These are phyloP conservation scores for Chrysocyon brachyurus DNA, from an alignment of 2,797 vertebrate genomes.

Conservation along the genomic window DNA sequence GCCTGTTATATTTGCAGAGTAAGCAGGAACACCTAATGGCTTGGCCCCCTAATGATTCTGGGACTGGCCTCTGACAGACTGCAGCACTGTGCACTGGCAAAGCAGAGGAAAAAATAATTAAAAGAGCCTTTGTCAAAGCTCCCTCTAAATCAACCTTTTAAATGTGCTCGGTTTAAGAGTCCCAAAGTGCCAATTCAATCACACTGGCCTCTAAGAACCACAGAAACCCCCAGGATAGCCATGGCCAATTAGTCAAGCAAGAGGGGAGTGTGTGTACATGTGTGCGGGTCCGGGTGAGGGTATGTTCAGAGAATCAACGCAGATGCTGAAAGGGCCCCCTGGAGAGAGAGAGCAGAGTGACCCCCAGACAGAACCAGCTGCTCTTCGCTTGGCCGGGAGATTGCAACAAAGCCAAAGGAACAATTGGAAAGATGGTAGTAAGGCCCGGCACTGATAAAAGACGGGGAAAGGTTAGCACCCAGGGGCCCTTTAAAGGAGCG, in stretches of 20 bases:
- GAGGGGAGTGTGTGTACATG: not conserved
- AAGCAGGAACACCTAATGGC: slow-evolving; percentile 71
- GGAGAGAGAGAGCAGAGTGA: slow-evolving; percentile 49
- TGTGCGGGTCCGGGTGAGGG: no score
- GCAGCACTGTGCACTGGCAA: slow-evolving; percentile 10
- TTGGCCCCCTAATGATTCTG: slow-evolving; percentile 3
- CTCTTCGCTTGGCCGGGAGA: slow-evolving; percentile 7
- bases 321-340: slow-evolving; percentile 13
- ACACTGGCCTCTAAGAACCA: slow-evolving; percentile 71
- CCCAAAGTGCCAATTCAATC: slow-evolving; percentile 69
- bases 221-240: slow-evolving; percentile 34
- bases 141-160: slow-evolving; percentile 79
- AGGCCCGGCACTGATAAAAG: not conserved
- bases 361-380: not conserved
- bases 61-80: slow-evolving; percentile 14
- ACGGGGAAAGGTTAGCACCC: not conserved
- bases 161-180: slow-evolving; percentile 74
- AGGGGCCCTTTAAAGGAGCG: not conserved
- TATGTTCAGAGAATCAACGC: not conserved
- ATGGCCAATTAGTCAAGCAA: slow-evolving; percentile 70
- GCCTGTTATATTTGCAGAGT: slow-evolving; percentile 80
- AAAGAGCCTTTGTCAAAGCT: slow-evolving; percentile 73
- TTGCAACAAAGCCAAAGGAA: not conserved
- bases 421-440: not conserved
- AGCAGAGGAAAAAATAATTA: slow-evolving; percentile 70